A percentile compares a stretch with the other conserved stretches of the same genome.
Evolutionary conservation across 1,140 invertebrate species (phyloP).

Genomic region (Sipha flava): DNA sequence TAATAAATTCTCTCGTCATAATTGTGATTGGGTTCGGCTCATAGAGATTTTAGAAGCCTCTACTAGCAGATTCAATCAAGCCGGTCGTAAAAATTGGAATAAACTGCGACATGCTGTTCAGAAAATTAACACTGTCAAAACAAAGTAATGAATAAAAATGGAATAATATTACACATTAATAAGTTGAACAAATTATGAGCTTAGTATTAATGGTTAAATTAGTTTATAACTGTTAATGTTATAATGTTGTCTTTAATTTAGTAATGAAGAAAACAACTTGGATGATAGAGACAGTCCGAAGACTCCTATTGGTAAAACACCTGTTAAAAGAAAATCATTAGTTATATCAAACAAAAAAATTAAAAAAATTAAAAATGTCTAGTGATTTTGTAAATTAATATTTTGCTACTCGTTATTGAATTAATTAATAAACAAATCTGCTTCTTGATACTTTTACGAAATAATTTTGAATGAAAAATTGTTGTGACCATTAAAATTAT

Average conservation of each 20-base stretch:
- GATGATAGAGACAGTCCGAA: background rate
- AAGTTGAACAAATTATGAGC: background rate
- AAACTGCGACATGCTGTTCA: background rate
- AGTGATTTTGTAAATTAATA: background rate
- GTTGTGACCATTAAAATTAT: no score
- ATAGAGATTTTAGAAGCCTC: background rate
- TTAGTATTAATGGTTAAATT: background rate
- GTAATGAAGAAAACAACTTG: background rate
- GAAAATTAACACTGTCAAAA: background rate
- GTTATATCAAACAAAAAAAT: constrained; percentile 21
- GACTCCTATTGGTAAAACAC: background rate
- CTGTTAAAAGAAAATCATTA: constrained; percentile 21
- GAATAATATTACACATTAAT: background rate
- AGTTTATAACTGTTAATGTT: background rate
- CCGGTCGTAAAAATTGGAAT: constrained; percentile 5
- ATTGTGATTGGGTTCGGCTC: background rate
- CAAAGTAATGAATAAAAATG: no score
- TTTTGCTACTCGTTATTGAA: no score
- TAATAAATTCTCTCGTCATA: constrained; percentile 10
- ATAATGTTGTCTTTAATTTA: background rate
- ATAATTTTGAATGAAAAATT: no score
- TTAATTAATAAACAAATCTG: no score
- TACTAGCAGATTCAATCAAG: constrained; percentile 4
- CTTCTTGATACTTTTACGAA: no score
- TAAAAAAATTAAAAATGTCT: constrained; percentile 29